Conservation (phyloP, 2,113 vertebrate species). For the Conger conger region DNA sequence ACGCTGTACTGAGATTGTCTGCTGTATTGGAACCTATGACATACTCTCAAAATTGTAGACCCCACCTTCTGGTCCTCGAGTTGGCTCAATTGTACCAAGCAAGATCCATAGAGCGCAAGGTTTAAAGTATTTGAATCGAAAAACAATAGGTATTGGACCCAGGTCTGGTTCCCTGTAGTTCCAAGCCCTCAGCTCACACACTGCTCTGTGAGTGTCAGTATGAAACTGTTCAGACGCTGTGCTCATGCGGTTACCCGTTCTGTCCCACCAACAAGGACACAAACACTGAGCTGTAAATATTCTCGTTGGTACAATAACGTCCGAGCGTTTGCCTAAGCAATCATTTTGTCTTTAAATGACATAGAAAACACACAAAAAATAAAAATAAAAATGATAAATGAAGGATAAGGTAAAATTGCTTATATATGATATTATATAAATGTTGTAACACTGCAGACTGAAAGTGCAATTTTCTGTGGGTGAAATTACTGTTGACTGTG, state of each 20-base stretch:
- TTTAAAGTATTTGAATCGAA: too few species aligned
- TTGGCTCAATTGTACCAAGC: too few species aligned
- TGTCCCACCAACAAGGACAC: background rate
- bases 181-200: background rate
- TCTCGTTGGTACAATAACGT: conserved; percentile 12
- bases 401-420: background rate
- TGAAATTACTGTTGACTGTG: conserved; percentile 34
- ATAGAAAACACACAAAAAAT: background rate
- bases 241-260: background rate
- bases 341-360: background rate
- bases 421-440: conserved; percentile 2
- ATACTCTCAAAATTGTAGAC: too few species aligned
- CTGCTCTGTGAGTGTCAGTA: background rate
- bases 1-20: too few species aligned
- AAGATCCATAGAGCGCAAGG: too few species aligned
- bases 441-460: conserved; percentile 23
- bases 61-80: too few species aligned
- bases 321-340: background rate
- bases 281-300: conserved; percentile 16
- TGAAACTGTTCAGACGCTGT: background rate
- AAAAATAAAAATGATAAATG: background rate
- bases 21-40: too few species aligned
- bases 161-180: background rate
- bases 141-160: too few species aligned
- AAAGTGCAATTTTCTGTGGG: conserved; percentile 14